Conservation (phyloP, 1,140 invertebrate genomes). For the Bombus impatiens region DNA sequence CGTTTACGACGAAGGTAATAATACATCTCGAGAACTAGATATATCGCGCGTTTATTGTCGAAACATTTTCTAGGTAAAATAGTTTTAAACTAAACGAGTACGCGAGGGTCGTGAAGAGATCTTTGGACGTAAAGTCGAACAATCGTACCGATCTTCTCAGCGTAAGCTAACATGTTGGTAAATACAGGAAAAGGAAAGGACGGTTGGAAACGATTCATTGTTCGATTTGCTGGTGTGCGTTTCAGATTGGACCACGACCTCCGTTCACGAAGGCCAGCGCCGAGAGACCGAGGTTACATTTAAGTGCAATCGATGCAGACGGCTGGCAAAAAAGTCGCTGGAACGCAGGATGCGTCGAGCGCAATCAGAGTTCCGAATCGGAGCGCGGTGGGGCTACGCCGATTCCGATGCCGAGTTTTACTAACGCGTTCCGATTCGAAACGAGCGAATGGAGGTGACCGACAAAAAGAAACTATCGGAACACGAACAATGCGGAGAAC, state of each 20-base stretch:
- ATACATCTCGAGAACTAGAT: neutral
- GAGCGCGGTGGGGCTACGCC: constrained; percentile 4
- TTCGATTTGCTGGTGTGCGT: constrained; percentile 68
- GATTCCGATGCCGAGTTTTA: constrained; percentile 42
- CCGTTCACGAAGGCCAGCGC: constrained; percentile 58
- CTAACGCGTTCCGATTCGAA: constrained; percentile 40
- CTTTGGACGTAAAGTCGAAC: neutral
- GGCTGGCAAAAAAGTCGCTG: constrained; percentile 45
- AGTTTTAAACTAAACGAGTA: neutral
- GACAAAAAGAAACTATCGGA: neutral
- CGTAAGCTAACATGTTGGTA: neutral
- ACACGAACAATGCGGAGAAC: neutral
- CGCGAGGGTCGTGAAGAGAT: neutral
- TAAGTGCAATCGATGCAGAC: constrained; percentile 35
- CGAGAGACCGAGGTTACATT: neutral
- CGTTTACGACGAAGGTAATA: neutral
- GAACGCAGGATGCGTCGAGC: constrained; percentile 51
- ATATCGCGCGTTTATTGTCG: neutral
- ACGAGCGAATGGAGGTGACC: neutral
- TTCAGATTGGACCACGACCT: constrained; percentile 67
- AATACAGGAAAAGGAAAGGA: constrained; percentile 1
- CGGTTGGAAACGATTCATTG: constrained; percentile 71
- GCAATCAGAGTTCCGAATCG: constrained; percentile 54
- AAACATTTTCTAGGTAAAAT: neutral
- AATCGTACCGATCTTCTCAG: neutral